These are phyloP conservation scores for Darevskia mixta DNA, from an alignment of 2,797 vertebrate species.

Conservation along the genomic window DNA sequence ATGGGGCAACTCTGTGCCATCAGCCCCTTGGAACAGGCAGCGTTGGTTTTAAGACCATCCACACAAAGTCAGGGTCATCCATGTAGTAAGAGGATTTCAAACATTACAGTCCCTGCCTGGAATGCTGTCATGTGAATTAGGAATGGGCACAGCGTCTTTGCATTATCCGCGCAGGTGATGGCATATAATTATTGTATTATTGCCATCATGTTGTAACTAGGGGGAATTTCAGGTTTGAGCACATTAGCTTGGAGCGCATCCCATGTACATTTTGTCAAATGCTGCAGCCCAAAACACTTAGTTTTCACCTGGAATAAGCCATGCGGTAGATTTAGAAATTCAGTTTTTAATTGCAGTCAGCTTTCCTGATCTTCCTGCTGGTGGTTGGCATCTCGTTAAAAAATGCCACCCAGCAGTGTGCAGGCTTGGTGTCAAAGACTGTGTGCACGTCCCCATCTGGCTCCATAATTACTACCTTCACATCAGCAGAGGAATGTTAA, in stretches of 20 bases:
- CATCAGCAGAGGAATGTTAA: constrained; percentile 68
- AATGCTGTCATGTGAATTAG: not conserved
- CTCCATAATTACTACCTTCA: constrained; percentile 73
- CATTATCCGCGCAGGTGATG: constrained; percentile 34
- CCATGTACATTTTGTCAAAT: constrained; percentile 57
- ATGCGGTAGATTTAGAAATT: constrained; percentile 50
- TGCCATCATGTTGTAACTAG: constrained; percentile 21
- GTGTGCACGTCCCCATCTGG: constrained; percentile 72
- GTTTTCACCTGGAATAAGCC: constrained; percentile 66
- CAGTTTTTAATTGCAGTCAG: constrained; percentile 56
- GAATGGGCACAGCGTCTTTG: constrained; percentile 12
- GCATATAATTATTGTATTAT: constrained; percentile 17
- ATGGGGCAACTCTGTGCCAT: not conserved
- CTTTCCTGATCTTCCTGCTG: constrained; percentile 41
- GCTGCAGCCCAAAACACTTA: constrained; percentile 60
- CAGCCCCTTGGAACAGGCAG: not conserved
- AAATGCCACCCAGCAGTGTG: constrained; percentile 51
- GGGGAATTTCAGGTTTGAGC: constrained; percentile 14
- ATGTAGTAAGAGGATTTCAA: not conserved
- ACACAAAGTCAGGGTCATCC: not conserved
- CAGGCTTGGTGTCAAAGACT: constrained; percentile 66
- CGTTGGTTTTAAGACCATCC: not conserved
- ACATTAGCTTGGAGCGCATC: constrained; percentile 40
- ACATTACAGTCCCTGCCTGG: not conserved
- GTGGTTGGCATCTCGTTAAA: constrained; percentile 48